These are phyloP conservation scores for Austrofundulus limnaeus DNA, from an alignment of 2,113 vertebrate species.

Conservation along the genomic window DNA sequence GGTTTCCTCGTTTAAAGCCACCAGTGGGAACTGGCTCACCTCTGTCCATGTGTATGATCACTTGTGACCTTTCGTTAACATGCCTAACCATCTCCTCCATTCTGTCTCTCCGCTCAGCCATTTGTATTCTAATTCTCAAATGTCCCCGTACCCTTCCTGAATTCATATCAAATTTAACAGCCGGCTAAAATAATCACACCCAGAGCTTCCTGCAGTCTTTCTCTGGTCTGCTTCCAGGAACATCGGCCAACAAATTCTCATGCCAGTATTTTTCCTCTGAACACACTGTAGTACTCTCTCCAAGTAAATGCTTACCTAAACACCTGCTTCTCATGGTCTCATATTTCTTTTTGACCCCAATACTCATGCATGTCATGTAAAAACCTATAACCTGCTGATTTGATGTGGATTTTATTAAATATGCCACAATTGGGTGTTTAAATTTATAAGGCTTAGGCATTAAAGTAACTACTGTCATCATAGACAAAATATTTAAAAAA, in stretches of 20 bases:
- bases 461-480: no score
- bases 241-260: slow-evolving; percentile 45
- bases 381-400: background rate
- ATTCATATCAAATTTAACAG: slow-evolving; percentile 70
- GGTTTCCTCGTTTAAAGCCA: slow-evolving; percentile 43
- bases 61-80: slow-evolving; percentile 54
- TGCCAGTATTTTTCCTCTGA: slow-evolving; percentile 58
- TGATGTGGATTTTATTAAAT: background rate
- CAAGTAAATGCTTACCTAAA: slow-evolving; percentile 59
- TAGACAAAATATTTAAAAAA: no score
- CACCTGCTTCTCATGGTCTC: slow-evolving; percentile 49
- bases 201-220: slow-evolving; percentile 20
- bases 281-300: slow-evolving; percentile 56
- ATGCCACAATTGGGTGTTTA: background rate
- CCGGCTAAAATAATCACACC: slow-evolving; percentile 68
- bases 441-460: background rate
- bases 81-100: slow-evolving; percentile 19
- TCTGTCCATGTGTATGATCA: slow-evolving; percentile 40
- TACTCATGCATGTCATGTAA: slow-evolving; percentile 32
- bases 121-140: slow-evolving; percentile 31
- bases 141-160: slow-evolving; percentile 50
- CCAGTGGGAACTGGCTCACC: slow-evolving; percentile 42
- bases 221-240: slow-evolving; percentile 46
- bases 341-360: slow-evolving; percentile 39
- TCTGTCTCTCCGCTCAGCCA: slow-evolving; percentile 30